Evolutionary conservation across 2,888 invertebrate genomes (phyloP).

Genomic region (Habroteleia sp.): DNA sequence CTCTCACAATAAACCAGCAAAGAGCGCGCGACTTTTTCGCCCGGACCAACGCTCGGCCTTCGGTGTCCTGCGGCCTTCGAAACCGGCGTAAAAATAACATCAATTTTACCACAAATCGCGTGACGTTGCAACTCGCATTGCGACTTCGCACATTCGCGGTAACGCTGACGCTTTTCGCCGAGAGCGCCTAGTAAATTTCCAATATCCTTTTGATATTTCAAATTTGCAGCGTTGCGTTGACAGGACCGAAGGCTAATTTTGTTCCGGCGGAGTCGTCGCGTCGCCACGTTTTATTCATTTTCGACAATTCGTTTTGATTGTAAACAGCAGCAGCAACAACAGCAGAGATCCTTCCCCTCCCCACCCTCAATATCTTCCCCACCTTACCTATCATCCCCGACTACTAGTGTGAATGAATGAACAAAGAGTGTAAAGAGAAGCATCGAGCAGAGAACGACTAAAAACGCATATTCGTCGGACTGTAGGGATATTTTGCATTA

Average conservation of each 20-base stretch:
- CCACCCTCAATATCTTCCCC: slow-evolving; percentile 23
- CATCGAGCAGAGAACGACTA: slow-evolving; percentile 76
- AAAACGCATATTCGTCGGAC: slow-evolving; percentile 79
- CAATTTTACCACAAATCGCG: neutral
- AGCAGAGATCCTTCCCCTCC: slow-evolving; percentile 14
- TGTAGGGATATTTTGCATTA: slow-evolving; percentile 80
- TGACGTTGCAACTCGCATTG: too few species aligned
- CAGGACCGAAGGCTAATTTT: neutral
- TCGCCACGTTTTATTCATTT: slow-evolving; percentile 51
- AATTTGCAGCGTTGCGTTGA: neutral
- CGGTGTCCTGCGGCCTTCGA: neutral
- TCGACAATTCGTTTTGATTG: slow-evolving; percentile 58
- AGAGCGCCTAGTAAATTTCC: too few species aligned
- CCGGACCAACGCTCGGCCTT: neutral
- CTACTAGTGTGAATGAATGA: slow-evolving; percentile 79
- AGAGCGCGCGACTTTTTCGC: slow-evolving; percentile 31
- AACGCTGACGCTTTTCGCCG: too few species aligned
- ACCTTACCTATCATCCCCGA: slow-evolving; percentile 66
- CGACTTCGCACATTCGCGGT: too few species aligned
- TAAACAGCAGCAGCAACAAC: slow-evolving; percentile 56
- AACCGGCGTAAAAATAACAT: neutral
- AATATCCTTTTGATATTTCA: too few species aligned
- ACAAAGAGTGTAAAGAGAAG: slow-evolving; percentile 71
- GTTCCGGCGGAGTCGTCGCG: slow-evolving; percentile 12
- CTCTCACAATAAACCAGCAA: slow-evolving; percentile 61